Conservation (phyloP, 2,888 invertebrate genomes). For the Drosophila setosimentum region DNA sequence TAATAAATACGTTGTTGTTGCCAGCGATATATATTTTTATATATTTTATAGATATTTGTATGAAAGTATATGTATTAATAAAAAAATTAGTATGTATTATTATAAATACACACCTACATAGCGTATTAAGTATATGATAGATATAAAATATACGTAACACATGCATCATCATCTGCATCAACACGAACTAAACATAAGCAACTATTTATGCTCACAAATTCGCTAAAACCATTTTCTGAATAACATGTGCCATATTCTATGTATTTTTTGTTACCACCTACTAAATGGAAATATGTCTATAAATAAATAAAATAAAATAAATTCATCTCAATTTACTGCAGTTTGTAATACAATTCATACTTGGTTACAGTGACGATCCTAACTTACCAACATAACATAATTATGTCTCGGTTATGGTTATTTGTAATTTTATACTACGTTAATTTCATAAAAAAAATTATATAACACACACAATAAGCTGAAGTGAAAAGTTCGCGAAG, state of each 20-base stretch:
- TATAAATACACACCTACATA: slow-evolving; percentile 9
- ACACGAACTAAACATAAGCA: slow-evolving; percentile 22
- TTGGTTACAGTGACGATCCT: background rate
- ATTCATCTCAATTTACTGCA: slow-evolving; percentile 43
- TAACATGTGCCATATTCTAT: slow-evolving; percentile 55
- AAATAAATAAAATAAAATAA: slow-evolving; percentile 66
- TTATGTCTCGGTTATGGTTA: slow-evolving; percentile 57
- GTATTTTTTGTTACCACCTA: slow-evolving; percentile 60
- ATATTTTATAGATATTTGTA: slow-evolving; percentile 75
- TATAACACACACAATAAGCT: slow-evolving; percentile 33
- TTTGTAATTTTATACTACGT: slow-evolving; percentile 18
- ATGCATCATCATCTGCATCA: slow-evolving; percentile 37
- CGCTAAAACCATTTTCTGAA: slow-evolving; percentile 22
- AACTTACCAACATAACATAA: slow-evolving; percentile 39
- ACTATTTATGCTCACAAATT: slow-evolving; percentile 42
- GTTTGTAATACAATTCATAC: slow-evolving; percentile 28
- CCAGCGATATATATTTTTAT: slow-evolving; percentile 55
- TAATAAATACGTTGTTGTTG: slow-evolving; percentile 47
- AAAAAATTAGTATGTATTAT: slow-evolving; percentile 30
- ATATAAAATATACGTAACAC: slow-evolving; percentile 2
- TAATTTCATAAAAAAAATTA: slow-evolving; percentile 11
- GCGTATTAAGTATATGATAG: background rate
- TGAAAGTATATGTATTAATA: slow-evolving; percentile 35
- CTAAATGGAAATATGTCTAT: slow-evolving; percentile 36
- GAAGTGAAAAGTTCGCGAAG: slow-evolving; percentile 23